These are phyloP conservation scores for Halcyon leucocephala DNA, from an alignment of 2,797 vertebrate species.

Conservation along the genomic window DNA sequence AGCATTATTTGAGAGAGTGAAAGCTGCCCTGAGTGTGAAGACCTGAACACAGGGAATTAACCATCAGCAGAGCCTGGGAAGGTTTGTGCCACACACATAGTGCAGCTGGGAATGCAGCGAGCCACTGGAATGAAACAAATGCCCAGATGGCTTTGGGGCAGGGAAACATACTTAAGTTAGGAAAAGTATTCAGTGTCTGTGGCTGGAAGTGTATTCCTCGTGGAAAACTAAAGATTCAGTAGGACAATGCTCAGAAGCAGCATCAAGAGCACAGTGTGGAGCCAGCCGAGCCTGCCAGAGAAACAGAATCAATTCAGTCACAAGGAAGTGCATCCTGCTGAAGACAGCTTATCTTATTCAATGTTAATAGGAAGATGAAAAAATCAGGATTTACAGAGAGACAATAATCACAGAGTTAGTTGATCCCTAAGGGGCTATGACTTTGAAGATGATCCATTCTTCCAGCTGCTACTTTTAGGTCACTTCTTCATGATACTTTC, in stretches of 20 bases:
- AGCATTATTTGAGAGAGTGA: not conserved
- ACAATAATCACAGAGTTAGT: not conserved
- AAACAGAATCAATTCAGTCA: not conserved
- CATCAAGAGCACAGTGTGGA: not conserved
- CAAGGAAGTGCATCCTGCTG: not conserved
- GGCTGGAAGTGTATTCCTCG: not conserved
- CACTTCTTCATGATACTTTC: too few species aligned
- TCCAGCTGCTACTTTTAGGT: not conserved
- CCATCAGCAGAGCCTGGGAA: accelerated
- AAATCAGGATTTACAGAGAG: not conserved
- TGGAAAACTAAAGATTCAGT: not conserved
- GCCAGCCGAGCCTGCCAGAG: not conserved
- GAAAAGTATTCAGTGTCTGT: not conserved
- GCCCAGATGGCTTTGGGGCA: not conserved
- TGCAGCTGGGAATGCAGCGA: not conserved
- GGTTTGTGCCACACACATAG: not conserved
- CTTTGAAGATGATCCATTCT: not conserved
- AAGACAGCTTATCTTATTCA: not conserved
- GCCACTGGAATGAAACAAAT: not conserved
- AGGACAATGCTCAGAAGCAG: not conserved
- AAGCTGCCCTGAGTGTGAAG: not conserved
- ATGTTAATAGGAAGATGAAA: not conserved
- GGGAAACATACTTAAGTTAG: not conserved
- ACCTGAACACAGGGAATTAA: not conserved
- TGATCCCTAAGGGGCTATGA: not conserved